Conservation (phyloP, 1,140 invertebrate species). For the Heliconius congener region DNA sequence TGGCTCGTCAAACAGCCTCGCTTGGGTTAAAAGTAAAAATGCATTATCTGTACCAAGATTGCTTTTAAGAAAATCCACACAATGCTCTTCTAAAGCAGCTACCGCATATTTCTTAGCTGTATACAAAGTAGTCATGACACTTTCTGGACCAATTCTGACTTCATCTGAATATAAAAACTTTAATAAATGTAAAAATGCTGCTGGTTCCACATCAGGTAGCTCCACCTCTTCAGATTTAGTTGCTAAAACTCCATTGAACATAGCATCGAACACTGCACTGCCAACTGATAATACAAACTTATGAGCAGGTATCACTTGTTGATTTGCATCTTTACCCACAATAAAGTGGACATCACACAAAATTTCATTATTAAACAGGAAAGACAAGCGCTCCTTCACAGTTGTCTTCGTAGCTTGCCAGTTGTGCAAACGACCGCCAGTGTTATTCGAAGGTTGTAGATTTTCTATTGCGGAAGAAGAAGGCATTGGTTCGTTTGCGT, state of each 20-base stretch:
- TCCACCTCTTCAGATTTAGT: constrained; percentile 88
- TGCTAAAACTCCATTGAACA: constrained; percentile 90
- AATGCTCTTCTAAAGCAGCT: constrained; percentile 90
- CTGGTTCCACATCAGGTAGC: constrained; percentile 92
- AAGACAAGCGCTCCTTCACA: constrained; percentile 89
- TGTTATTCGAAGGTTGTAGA: constrained; percentile 64
- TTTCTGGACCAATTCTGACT: constrained; percentile 92
- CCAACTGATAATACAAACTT: constrained; percentile 92
- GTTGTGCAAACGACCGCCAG: constrained; percentile 80
- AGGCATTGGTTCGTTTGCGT: constrained; percentile 55
- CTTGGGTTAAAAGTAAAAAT: constrained; percentile 91
- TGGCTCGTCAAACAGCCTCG: constrained; percentile 91
- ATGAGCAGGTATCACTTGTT: constrained; percentile 90
- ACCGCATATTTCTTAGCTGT: constrained; percentile 95
- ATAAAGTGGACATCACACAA: constrained; percentile 91
- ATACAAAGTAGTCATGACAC: constrained; percentile 93
- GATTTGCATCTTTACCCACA: constrained; percentile 87
- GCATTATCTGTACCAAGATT: constrained; percentile 92
- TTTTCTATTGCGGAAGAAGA: constrained; percentile 73
- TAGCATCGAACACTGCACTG: constrained; percentile 93
- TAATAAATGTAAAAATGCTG: constrained; percentile 87
- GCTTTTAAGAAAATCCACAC: constrained; percentile 91
- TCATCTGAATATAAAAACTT: constrained; percentile 92
- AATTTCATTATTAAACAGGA: constrained; percentile 91
- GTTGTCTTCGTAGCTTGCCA: constrained; percentile 88